Percentiles rank a stretch among this genome's conserved stretches.
phyloP scores from a whole-genome alignment of 2,113 vertebrate genomes.

The Enhydra lutris region DNA sequence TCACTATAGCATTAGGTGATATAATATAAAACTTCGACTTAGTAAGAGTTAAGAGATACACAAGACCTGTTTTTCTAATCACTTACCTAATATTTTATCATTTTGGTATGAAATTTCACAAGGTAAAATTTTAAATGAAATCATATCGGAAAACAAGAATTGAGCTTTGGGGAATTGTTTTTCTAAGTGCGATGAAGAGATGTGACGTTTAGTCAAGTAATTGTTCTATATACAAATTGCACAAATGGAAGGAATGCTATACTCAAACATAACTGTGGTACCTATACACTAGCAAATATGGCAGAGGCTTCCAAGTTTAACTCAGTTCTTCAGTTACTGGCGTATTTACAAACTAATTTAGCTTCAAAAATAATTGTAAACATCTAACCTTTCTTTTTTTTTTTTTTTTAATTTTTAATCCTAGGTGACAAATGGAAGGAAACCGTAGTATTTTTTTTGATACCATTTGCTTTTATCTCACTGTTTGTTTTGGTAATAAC shows the following conservation, averaged over 20 bases:
- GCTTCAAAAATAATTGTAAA: slow-evolving; percentile 14
- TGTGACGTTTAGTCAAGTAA: not conserved
- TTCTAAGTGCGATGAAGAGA: slow-evolving; percentile 1
- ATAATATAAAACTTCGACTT: not conserved
- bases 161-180: not conserved
- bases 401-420: slow-evolving; percentile 46
- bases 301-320: not conserved
- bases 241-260: not conserved
- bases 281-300: not conserved
- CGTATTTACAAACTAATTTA: slow-evolving; percentile 32
- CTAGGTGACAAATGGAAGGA: slow-evolving; percentile 22
- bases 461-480: slow-evolving; percentile 32
- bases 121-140: slow-evolving; percentile 31
- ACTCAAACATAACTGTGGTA: not conserved
- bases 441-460: not conserved
- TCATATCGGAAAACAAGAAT: slow-evolving; percentile 25
- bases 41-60: not conserved
- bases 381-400: not conserved
- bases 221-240: not conserved
- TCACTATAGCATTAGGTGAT: not conserved
- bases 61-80: not conserved
- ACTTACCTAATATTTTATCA: not conserved
- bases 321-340: not conserved
- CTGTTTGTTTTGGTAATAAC: not conserved
- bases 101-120: slow-evolving; percentile 12